A percentile compares a stretch with the other conserved stretches of the same genome.
Evolutionary conservation across 2,113 vertebrate species (phyloP).

Genomic region (Chionomys nivalis): DNA sequence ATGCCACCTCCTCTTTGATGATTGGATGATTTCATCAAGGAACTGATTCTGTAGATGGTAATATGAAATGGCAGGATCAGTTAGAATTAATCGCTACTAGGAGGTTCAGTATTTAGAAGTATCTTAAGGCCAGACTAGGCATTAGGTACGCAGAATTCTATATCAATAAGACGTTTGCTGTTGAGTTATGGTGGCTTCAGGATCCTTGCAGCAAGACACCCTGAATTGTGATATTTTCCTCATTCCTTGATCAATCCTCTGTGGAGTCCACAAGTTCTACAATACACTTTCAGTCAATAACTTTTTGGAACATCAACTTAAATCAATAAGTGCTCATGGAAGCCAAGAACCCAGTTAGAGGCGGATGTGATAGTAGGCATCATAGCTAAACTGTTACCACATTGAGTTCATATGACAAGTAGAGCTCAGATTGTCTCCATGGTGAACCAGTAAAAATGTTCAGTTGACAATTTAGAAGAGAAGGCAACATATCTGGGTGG

Average conservation of each 20-base stretch:
- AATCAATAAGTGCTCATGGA: conserved; percentile 43
- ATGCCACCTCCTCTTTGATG: neutral
- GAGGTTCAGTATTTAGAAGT: neutral
- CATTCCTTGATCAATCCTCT: neutral
- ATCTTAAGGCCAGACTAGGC: neutral
- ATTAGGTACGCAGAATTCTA: neutral
- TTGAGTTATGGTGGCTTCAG: neutral
- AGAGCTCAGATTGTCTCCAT: neutral
- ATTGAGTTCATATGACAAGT: neutral
- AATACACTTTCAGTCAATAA: neutral
- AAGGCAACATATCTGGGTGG: neutral
- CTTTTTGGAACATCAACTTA: neutral
- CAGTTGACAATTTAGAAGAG: neutral
- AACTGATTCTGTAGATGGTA: neutral
- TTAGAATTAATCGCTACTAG: neutral
- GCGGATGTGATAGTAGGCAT: neutral
- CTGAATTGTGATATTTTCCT: neutral
- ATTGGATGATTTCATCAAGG: neutral
- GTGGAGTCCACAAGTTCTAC: neutral
- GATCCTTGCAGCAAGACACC: neutral
- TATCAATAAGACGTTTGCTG: neutral
- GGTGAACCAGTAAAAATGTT: neutral
- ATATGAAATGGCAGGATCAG: neutral
- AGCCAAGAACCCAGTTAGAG: neutral
- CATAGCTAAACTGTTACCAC: neutral